phyloP scores from a whole-genome alignment of 2,888 invertebrate species.

The Euspilapteryx auroguttella region DNA sequence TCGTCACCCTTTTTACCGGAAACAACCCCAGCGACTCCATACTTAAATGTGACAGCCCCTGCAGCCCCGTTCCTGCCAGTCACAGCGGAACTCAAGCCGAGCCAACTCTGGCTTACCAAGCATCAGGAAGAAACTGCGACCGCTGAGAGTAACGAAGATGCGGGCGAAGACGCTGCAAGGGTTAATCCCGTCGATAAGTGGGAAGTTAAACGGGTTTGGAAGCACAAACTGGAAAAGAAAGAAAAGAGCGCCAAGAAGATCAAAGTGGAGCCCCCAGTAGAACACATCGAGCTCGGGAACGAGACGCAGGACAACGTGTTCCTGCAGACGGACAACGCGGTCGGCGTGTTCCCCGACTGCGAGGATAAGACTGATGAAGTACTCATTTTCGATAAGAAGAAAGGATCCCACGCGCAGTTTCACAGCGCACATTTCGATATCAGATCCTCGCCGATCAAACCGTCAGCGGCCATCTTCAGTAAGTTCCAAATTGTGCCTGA shows the following conservation, averaged over 20 bases:
- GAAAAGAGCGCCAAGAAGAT: conserved; percentile 27
- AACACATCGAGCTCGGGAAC: conserved; percentile 21
- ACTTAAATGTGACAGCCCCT: no score
- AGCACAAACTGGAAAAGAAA: conserved; percentile 21
- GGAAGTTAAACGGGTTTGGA: conserved; percentile 34
- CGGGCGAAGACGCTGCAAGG: conserved; percentile 31
- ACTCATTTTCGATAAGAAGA: background rate
- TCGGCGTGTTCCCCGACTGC: background rate
- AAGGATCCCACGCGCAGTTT: conserved; percentile 21
- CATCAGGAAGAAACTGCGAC: conserved; percentile 15
- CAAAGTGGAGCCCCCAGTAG: conserved; percentile 21
- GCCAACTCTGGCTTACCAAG: conserved; percentile 14
- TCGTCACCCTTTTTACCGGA: no score
- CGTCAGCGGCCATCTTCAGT: conserved; percentile 35
- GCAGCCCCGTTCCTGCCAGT: no score
- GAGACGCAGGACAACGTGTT: conserved; percentile 10
- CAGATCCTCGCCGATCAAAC: conserved; percentile 45
- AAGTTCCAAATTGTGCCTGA: conserved; percentile 45
- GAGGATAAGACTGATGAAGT: background rate
- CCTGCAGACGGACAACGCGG: background rate
- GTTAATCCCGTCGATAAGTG: conserved; percentile 33
- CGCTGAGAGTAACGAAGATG: conserved; percentile 15
- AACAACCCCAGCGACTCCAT: no score
- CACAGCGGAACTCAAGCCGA: no score
- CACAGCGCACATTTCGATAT: conserved; percentile 49